Conservation (phyloP, 1,140 invertebrate genomes). For the Whitmania pigra region DNA sequence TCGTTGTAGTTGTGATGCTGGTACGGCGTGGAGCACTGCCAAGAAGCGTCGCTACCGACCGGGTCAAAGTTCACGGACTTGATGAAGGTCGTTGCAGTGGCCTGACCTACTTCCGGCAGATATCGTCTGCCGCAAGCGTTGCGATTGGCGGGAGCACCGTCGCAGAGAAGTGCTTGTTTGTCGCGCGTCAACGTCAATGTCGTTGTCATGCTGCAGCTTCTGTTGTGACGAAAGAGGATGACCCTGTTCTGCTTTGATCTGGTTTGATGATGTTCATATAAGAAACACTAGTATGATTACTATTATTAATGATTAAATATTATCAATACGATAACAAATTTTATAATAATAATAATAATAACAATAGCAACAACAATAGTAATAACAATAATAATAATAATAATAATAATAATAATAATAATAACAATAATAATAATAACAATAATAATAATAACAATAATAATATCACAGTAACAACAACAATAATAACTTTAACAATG, state of each 20-base stretch:
- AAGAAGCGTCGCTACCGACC: neutral
- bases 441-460: neutral
- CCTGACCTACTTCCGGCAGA: constrained; percentile 21
- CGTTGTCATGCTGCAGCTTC: constrained; percentile 17
- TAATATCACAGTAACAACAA: no score
- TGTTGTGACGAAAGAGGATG: constrained; percentile 17
- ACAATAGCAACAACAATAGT: neutral
- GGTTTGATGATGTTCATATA: no score
- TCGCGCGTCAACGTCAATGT: constrained; percentile 21
- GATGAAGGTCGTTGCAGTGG: constrained; percentile 18
- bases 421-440: neutral
- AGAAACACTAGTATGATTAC: no score
- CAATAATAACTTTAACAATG: no score
- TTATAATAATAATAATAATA: constrained; percentile 7
- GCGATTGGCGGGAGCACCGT: constrained; percentile 15
- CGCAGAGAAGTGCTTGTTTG: constrained; percentile 23
- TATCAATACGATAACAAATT: no score
- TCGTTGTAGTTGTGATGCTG: neutral
- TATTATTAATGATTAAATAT: no score
- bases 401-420: neutral
- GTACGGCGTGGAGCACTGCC: neutral
- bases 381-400: neutral
- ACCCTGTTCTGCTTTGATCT: constrained; percentile 8
- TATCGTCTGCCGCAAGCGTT: constrained; percentile 22
- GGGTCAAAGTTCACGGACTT: constrained; percentile 23